Evolutionary conservation across 1,140 invertebrate genomes (phyloP), one percentile per base, ranked within the genome.

Genomic region (Papilio helenus): DNA sequence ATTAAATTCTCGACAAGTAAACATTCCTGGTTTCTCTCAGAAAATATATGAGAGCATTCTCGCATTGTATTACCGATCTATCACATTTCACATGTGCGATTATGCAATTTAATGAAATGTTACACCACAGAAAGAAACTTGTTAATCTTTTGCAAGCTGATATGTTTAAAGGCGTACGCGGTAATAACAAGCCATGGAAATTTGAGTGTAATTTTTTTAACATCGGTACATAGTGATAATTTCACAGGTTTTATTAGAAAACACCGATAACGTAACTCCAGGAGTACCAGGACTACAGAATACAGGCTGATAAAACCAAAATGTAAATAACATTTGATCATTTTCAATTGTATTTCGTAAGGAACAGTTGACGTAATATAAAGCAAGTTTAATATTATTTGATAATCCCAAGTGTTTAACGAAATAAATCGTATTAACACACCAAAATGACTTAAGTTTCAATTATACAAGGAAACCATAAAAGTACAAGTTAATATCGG

Each of bases 391-490:
- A n/a, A 1, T 18, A 55, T 20, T 20, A 55, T 55, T 55, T 2
- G 51, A 55, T 20, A 20, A 55, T 55, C 8, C 51, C 61, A 68
- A 68, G 23, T 26, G 23, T 26, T 16, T 16, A 29, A 68, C 58
- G 46, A 18, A 49, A 5, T 55, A 55, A 55, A 55, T 55, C 51
- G 51, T 55, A 55, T 55, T 55, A 61, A 61, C 23, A 65, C 9
- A 4, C 61, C 14, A 58, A 68, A 29, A 68, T 68, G 26, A 68
- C 61, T 68, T 68, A 29, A 29, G 20, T 61, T 68, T 68, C 26
- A 68, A 68, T 29, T 34, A 29, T 29, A 68, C 61, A 29, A 68
- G 18, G 23, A 68, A 68, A 68, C 61, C 61, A 29, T 68, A 68
- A 34, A 68, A 29, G 14, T 3, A 29, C 10, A 18, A 68, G 61